phyloP scores from a whole-genome alignment of 2,797 vertebrate species.

The Phrynocephalus vlangalii region DNA sequence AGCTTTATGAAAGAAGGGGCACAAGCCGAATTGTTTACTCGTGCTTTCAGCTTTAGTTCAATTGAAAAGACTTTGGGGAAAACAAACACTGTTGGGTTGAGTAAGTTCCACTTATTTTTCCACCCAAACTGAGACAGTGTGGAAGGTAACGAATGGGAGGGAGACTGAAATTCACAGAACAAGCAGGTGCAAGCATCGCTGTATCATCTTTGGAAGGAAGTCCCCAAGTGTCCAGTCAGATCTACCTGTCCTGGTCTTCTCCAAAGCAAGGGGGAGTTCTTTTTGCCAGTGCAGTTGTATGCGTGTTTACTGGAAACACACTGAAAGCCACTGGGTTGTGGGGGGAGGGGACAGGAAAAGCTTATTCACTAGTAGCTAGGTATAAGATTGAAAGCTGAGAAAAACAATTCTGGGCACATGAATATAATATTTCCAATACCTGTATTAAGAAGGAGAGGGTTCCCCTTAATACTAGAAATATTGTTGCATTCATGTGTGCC shows the following conservation, averaged over 20 bases:
- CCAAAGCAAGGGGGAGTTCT: not conserved
- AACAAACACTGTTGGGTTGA: slow-evolving; percentile 41
- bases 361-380: not conserved
- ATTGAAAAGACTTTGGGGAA: slow-evolving; percentile 36
- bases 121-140: slow-evolving; percentile 9
- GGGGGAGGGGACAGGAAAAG: no score
- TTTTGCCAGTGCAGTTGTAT: no score
- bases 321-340: not conserved
- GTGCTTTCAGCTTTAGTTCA: slow-evolving; percentile 55
- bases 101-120: not conserved
- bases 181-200: slow-evolving; percentile 22
- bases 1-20: slow-evolving; percentile 20
- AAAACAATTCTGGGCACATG: not conserved
- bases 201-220: not conserved
- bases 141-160: not conserved
- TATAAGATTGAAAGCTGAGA: not conserved
- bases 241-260: no score
- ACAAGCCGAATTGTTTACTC: slow-evolving; percentile 63
- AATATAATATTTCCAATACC: no score
- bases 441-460: not conserved
- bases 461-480: no score
- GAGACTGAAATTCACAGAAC: no score
- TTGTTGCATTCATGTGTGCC: no score
- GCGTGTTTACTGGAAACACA: not conserved
- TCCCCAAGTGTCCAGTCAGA: slow-evolving; percentile 3